Evolutionary conservation across 2,888 invertebrate genomes (phyloP), one percentile per base, ranked within the genome.

Genomic region (Eupithecia insigniata): DNA sequence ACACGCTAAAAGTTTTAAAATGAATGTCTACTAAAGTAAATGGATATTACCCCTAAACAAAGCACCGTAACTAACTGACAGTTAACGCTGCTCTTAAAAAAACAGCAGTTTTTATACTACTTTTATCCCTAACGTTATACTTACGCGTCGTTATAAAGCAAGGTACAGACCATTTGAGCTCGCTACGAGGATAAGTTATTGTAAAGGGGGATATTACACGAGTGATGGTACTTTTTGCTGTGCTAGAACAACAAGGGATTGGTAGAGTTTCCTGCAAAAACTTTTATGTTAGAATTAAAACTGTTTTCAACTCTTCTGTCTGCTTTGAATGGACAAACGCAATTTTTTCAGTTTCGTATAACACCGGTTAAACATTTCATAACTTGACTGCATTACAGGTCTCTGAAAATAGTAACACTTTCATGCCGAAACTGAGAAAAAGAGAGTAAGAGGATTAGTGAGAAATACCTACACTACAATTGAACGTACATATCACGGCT

Each of bases 121-220:
- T 79, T 78, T 76, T 76, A 75, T 77, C 80, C 82, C 64, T 76
- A 62, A 82, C 83, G 83, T 84, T 82, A 85, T 82, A 83, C 82
- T 81, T 84, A 84, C 82, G 79, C 81, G 83, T 84, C 85, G 85
- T 88, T 89, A 89, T 86, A 89, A 85, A 89, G 83, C 81, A 86
- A 80, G 81, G 80, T 84, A 83, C 87, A 86, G 82, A 81, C 87
- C 87, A 88, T 89, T 89, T 85, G 87, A 85, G 83, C 84, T 77
- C 82, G 80, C 79, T 82, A 81, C 84, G 75, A 80, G 84, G 82
- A 80, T 85, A 87, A 87, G 85, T 86, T 89, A 87, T 87, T 87
- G 83, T 84, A 82, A 82, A 79, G 78, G 83, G 61, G 84, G 84
- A 83, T 82, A 81, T 79, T 83, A 76, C 73, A 76, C 62, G 68